Percentiles rank a stretch among this genome's conserved stretches.
Evolutionary conservation across 2,888 invertebrate species (phyloP).

Genomic region (Nymphalis polychloros): DNA sequence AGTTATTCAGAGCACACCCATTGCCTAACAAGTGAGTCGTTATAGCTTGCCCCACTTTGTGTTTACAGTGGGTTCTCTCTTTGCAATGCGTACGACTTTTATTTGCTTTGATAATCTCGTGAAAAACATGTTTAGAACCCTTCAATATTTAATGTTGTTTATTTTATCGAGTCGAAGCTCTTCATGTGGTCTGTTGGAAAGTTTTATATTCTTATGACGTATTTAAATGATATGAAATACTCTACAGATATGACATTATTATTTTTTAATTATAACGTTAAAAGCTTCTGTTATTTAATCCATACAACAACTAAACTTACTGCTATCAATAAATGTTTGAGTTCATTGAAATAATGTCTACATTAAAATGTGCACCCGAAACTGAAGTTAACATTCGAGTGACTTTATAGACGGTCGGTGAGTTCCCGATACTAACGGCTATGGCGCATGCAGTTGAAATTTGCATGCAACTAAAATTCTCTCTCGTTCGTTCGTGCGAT

Average conservation of each 20-base stretch:
- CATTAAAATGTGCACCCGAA: conserved; percentile 5
- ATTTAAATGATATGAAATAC: too few species aligned
- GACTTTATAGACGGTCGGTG: conserved; percentile 23
- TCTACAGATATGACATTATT: too few species aligned
- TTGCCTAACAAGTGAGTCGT: conserved; percentile 68
- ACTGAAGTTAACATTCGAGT: conserved; percentile 21
- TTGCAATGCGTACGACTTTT: conserved; percentile 27
- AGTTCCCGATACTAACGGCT: conserved; percentile 31
- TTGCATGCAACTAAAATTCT: conserved; percentile 45
- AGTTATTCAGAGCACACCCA: conserved; percentile 64
- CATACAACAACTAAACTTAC: too few species aligned
- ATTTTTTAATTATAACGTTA: too few species aligned
- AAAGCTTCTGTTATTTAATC: too few species aligned
- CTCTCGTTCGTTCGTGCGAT: conserved; percentile 54
- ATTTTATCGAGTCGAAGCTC: background rate
- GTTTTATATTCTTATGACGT: background rate
- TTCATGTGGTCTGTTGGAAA: background rate
- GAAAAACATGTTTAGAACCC: conserved; percentile 31
- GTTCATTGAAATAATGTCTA: background rate
- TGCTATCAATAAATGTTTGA: background rate
- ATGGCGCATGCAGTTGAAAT: conserved; percentile 36
- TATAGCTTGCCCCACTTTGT: conserved; percentile 62
- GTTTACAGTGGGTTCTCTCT: conserved; percentile 45
- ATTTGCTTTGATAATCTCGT: conserved; percentile 37
- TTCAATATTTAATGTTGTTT: conserved; percentile 24